These are phyloP conservation scores for Hafferia zeledoni DNA, from an alignment of 2,797 vertebrate species.

Conservation along the genomic window DNA sequence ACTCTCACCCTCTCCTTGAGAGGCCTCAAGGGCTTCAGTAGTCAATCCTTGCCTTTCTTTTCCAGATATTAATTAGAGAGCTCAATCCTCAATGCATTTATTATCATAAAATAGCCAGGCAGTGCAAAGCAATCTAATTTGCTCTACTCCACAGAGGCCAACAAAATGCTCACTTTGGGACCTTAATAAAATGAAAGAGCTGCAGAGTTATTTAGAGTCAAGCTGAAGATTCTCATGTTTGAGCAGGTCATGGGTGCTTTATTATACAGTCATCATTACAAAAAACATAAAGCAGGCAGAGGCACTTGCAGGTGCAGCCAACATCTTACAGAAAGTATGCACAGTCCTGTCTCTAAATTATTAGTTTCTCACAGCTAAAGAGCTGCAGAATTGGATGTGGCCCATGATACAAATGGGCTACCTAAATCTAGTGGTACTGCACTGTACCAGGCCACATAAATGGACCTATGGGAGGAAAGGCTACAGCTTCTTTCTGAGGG, in stretches of 20 bases:
- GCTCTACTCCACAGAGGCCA: not conserved
- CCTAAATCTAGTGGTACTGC: not conserved
- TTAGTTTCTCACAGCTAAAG: not conserved
- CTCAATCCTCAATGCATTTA: conserved; percentile 34
- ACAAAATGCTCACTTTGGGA: conserved; percentile 2
- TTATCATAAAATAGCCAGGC: conserved; percentile 26
- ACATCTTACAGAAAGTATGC: not conserved
- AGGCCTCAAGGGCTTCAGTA: conserved; percentile 9
- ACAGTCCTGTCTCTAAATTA: not conserved
- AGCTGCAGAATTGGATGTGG: not conserved
- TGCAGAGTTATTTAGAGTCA: not conserved
- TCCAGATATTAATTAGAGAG: conserved; percentile 48
- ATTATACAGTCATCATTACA: not conserved
- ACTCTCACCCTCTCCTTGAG: conserved; percentile 10
- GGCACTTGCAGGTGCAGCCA: not conserved
- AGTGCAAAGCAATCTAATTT: conserved; percentile 37
- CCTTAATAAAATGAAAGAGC: conserved; percentile 25
- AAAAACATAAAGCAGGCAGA: not conserved
- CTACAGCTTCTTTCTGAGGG: not conserved
- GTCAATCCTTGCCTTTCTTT: conserved; percentile 17
- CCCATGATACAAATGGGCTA: not conserved
- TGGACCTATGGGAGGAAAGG: not conserved
- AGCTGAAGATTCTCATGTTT: not conserved
- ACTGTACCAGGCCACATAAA: not conserved
- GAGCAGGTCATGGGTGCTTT: not conserved